phyloP scores from a whole-genome alignment of 1,140 invertebrate genomes.

The Drosophila truncata region DNA sequence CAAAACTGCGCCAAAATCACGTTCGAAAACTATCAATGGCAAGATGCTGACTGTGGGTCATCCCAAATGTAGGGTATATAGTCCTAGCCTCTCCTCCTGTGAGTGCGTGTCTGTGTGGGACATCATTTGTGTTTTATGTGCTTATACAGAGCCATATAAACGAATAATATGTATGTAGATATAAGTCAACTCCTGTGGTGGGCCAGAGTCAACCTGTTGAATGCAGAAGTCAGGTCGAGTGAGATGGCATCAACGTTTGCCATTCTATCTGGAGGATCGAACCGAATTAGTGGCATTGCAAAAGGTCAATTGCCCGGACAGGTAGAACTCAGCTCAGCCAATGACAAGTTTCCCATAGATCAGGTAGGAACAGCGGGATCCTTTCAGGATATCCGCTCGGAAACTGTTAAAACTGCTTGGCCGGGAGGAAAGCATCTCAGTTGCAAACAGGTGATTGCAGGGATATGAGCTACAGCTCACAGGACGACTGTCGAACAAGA shows the following conservation, averaged over 20 bases:
- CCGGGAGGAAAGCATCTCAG: conserved; percentile 51
- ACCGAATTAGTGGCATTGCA: conserved; percentile 59
- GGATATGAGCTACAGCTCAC: conserved; percentile 47
- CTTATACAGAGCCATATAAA: conserved; percentile 20
- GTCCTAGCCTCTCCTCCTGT: conserved; percentile 6
- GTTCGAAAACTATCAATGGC: conserved; percentile 80
- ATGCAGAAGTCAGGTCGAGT: conserved; percentile 23
- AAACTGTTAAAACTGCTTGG: conserved; percentile 61
- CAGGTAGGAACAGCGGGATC: conserved; percentile 32
- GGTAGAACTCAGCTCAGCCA: conserved; percentile 53
- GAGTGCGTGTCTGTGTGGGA: conserved; percentile 38
- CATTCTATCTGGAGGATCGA: conserved; percentile 50
- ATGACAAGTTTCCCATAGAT: conserved; percentile 33
- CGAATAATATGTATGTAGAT: conserved; percentile 24
- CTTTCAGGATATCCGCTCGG: conserved; percentile 13
- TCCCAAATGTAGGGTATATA: conserved; percentile 16
- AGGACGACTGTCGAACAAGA: not conserved
- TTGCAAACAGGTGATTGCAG: conserved; percentile 79
- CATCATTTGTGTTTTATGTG: conserved; percentile 48
- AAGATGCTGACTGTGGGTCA: conserved; percentile 47
- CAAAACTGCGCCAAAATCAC: conserved; percentile 83
- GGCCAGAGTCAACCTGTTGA: conserved; percentile 74
- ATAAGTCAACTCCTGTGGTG: conserved; percentile 75
- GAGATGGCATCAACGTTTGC: conserved; percentile 44
- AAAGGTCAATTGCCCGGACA: conserved; percentile 77